Base-by-base conservation (phyloP, 1,140 invertebrate species). In the Andrena cerasifolii region DNA sequence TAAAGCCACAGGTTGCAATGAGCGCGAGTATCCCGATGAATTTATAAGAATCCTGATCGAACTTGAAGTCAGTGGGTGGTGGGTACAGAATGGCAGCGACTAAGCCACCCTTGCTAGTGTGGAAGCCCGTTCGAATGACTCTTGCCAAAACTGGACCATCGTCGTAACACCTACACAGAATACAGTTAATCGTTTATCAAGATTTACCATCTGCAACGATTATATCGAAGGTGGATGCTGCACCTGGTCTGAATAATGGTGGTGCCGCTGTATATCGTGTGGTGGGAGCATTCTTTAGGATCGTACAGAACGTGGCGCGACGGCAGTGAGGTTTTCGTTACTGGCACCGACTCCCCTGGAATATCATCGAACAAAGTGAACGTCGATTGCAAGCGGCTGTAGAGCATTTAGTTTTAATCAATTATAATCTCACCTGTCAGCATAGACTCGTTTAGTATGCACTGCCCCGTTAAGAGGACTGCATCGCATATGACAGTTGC, bases 381-480 rank as follows among this genome's bases (percentile, higher is more conserved):
- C 28, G 7, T 40, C 8, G 26, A 43, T 14, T 16, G n/a, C 0
- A 7, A 24, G 28, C 24, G n/a, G n/a, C 47, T 2, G 26, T 21
- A 14, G 16, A 58, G 24, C 28, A 51, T 51, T 51, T 3, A 21
- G 3, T 58, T 7, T 16, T 12, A 12, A 58, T 31, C 16, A n/a
- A 12, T 58, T 16, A 18, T 1, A 31, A 68, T 70, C 70, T 94
- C 90, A 98, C 97, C 97, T 65, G 98, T 99, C 14, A 99, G 94
- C 97, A 99, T 99, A 82, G 97, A 98, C 93, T 99, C 98, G 90
- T 99, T 99, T 16, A 99, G 95, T 82, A 99, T 97, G 82, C 97
- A 98, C 71, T 95, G 96, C 3, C 99, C 98, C 58, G 95, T 95
- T 3, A 99, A 93, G 28, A 99, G 90, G 2, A 98, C 96, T 1